These are phyloP conservation scores for Paralvinella palmiformis DNA, from an alignment of 1,140 invertebrate species.

Conservation along the genomic window DNA sequence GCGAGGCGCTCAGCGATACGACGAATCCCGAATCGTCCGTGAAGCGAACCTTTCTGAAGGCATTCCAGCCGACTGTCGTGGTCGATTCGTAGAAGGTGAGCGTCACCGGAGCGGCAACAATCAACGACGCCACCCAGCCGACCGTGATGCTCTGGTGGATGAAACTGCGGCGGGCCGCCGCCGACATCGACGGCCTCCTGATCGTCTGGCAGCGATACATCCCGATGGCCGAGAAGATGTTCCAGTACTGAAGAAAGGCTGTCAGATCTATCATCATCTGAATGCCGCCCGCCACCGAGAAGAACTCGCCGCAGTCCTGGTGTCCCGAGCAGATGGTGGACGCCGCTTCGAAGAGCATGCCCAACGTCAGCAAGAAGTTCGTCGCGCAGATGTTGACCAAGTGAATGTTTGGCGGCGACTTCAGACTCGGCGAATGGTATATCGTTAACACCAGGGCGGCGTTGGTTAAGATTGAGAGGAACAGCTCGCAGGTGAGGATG, in stretches of 20 bases:
- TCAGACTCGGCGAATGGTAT: conserved; percentile 27
- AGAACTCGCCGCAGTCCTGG: conserved; percentile 1
- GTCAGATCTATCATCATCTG: conserved; percentile 30
- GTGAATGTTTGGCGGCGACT: conserved; percentile 34
- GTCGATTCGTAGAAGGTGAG: conserved; percentile 24
- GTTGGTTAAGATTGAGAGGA: conserved; percentile 25
- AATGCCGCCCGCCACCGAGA: conserved; percentile 21
- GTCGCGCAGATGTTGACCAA: conserved; percentile 37
- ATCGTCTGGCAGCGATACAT: conserved; percentile 30
- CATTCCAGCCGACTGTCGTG: conserved; percentile 7
- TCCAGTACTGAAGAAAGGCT: conserved; percentile 31
- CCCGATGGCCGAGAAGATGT: conserved; percentile 33
- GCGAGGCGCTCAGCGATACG: neutral
- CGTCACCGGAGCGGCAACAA: conserved; percentile 24
- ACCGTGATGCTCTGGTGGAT: conserved; percentile 26
- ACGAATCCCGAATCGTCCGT: neutral
- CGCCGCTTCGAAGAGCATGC: conserved; percentile 26
- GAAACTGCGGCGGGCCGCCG: conserved; percentile 24
- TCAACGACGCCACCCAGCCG: conserved; percentile 25
- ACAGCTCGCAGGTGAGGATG: neutral
- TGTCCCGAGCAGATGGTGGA: conserved; percentile 19
- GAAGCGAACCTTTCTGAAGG: conserved; percentile 2
- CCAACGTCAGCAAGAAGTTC: conserved; percentile 27
- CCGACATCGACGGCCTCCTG: conserved; percentile 24
- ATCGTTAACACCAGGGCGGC: conserved; percentile 25